These are phyloP conservation scores for Callyntrura sp. DNA, from an alignment of 2,888 invertebrate genomes.

Conservation along the genomic window DNA sequence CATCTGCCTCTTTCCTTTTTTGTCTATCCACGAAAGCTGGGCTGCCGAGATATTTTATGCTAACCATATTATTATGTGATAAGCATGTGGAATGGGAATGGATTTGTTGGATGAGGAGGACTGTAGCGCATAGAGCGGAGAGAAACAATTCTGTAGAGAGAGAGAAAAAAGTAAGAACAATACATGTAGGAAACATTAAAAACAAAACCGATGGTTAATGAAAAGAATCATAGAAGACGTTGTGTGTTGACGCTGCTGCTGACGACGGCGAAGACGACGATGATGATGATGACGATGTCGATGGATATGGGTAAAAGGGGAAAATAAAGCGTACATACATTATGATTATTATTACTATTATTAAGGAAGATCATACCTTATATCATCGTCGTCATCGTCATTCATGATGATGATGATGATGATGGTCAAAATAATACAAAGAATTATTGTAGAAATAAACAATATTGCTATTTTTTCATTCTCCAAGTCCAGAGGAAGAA, in stretches of 20 bases:
- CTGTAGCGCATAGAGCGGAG: slow-evolving; percentile 10
- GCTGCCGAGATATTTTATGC: slow-evolving; percentile 43
- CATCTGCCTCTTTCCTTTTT: slow-evolving; percentile 55
- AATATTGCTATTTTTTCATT: slow-evolving; percentile 40
- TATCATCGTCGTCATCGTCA: slow-evolving; percentile 9
- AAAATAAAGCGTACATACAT: slow-evolving; percentile 32
- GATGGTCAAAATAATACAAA: slow-evolving; percentile 27
- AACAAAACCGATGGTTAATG: slow-evolving; percentile 26
- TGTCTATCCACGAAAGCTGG: slow-evolving; percentile 9
- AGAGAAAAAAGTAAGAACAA: neutral
- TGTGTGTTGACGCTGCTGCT: neutral
- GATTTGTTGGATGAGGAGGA: neutral
- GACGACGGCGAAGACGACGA: slow-evolving; percentile 17
- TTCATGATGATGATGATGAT: neutral
- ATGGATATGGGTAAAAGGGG: neutral
- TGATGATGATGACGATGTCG: slow-evolving; percentile 11
- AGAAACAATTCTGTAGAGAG: slow-evolving; percentile 25
- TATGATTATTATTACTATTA: slow-evolving; percentile 39
- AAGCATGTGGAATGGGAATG: slow-evolving; percentile 32
- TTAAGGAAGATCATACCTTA: slow-evolving; percentile 38
- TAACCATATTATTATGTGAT: slow-evolving; percentile 60
- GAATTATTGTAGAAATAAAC: slow-evolving; percentile 40
- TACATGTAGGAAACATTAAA: neutral
- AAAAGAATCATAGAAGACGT: slow-evolving; percentile 5
- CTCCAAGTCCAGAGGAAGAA: slow-evolving; percentile 20